Evolutionary conservation across 2,797 vertebrate genomes (phyloP).

Genomic region (Rachycentron canadum): DNA sequence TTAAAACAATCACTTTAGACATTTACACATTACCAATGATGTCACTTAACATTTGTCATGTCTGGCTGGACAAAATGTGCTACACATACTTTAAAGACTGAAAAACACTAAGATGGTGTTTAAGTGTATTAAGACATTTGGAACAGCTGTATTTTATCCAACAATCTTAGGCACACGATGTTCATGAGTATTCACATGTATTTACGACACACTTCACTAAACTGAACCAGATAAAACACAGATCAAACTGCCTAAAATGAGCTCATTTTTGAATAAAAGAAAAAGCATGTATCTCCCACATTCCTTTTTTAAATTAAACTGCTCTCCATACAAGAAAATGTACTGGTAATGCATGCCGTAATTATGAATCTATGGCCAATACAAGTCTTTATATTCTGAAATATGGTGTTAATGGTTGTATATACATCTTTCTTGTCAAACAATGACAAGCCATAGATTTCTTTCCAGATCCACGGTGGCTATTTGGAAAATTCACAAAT

Average conservation of each 20-base stretch:
- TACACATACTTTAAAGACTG: constrained; percentile 51
- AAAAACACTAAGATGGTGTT: constrained; percentile 51
- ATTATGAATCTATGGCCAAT: constrained; percentile 20
- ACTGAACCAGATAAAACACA: constrained; percentile 43
- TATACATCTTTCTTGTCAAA: not conserved
- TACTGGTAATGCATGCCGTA: constrained; percentile 47
- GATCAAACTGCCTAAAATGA: constrained; percentile 27
- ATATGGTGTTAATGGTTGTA: constrained; percentile 4
- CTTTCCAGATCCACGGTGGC: not conserved
- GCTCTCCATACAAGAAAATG: constrained; percentile 17
- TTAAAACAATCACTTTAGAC: constrained; percentile 77
- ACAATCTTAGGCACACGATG: constrained; percentile 59
- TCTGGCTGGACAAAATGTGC: constrained; percentile 41
- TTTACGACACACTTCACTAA: constrained; percentile 51
- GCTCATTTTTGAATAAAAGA: constrained; percentile 42
- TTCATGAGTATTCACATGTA: constrained; percentile 47
- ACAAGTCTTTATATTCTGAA: constrained; percentile 28
- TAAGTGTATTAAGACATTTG: constrained; percentile 48
- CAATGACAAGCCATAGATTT: not conserved
- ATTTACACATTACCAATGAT: constrained; percentile 58
- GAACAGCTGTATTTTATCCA: constrained; percentile 60
- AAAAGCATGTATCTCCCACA: constrained; percentile 13
- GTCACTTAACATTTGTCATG: constrained; percentile 49
- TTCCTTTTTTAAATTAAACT: constrained; percentile 7
- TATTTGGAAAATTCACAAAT: not conserved